Base-by-base conservation (phyloP, 2,113 vertebrate species). In the Oreochromis aureus region DNA sequence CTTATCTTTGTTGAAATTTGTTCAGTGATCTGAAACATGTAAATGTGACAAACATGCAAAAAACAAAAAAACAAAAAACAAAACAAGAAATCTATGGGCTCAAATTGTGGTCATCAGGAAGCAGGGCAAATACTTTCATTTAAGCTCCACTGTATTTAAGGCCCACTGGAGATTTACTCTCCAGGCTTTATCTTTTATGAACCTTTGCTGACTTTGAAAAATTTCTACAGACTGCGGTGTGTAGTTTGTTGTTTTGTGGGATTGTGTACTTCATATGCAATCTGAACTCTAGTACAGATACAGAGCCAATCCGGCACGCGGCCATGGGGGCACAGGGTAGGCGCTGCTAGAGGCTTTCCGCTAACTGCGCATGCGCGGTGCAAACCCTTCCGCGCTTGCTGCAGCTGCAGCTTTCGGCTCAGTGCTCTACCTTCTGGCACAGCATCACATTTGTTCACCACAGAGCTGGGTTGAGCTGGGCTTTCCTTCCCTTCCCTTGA, bases 381-480 rank as follows among this genome's bases (percentile, higher is more conserved):
- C 30, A 3, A 18, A 41, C 39, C 58, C 48, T 27, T 85, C 76
- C 32, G 86, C 86, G 90, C 90, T 82, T 85, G 48, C 59, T 39
- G 85, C 90, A 63, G 88, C 76, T 89, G 86, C 87, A 46, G 46
- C 41, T 13, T 58, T 61, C 34, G 10, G 22, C 27, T 63, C 41
- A 8, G 18, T 13, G 44, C 39, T 83, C n/a, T 22, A 63, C 54
- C 22, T 90, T 76, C 71, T 91, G 87, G 90, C 89, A 85, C 63
- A 89, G 78, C 86, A 87, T 91, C 89, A 79, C 71, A 19, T 89
- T 86, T 90, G 87, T 91, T 73, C 84, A 39, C 32, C 53, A 18
- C 4, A 30, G 82, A 91, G 71, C 78, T 4, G 87, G 19, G 61
- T 53, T 4, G 63, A 87, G 16, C 13, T 61, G 58, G 19, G 58